These are phyloP conservation scores for Osmerus eperlanus DNA, from an alignment of 2,113 vertebrate genomes.

Conservation along the genomic window DNA sequence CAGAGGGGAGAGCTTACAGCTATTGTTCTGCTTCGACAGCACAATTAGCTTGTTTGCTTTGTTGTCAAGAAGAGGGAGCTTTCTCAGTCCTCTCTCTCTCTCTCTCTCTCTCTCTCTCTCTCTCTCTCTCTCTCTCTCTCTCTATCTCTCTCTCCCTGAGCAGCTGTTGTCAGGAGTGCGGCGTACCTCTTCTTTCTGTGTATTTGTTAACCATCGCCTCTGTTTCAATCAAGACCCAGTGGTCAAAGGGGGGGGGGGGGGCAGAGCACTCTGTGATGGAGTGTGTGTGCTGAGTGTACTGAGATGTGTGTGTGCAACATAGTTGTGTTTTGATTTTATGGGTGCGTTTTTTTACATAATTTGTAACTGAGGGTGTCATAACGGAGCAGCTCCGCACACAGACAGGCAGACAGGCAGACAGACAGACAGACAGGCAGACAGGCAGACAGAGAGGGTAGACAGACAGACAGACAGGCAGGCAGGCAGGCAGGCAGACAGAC, in stretches of 20 bases:
- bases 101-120: slow-evolving; percentile 4
- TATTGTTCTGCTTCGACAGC: slow-evolving; percentile 22
- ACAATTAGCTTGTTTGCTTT: slow-evolving; percentile 26
- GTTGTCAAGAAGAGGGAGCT: slow-evolving; percentile 21
- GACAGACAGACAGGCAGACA: too few relatives aligned
- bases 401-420: too few relatives aligned
- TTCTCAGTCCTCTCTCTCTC: neutral
- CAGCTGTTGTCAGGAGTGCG: neutral
- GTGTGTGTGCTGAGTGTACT: neutral
- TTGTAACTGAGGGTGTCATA: too few relatives aligned
- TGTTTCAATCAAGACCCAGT: too few relatives aligned
- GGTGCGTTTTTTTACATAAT: too few relatives aligned
- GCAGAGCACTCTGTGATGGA: neutral
- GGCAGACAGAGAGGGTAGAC: too few relatives aligned
- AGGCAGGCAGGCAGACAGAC: too few relatives aligned
- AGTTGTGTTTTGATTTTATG: too few relatives aligned
- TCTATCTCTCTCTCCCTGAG: slow-evolving; percentile 18
- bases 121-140: neutral
- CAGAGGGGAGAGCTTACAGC: slow-evolving; percentile 1
- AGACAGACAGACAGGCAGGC: too few relatives aligned
- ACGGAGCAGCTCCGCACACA: too few relatives aligned
- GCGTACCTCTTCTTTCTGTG: neutral
- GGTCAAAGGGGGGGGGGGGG: neutral
- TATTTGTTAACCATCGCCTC: neutral
- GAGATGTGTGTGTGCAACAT: neutral